Conservation (phyloP, 1,140 invertebrate genomes). For the Melanaphis sacchari region DNA sequence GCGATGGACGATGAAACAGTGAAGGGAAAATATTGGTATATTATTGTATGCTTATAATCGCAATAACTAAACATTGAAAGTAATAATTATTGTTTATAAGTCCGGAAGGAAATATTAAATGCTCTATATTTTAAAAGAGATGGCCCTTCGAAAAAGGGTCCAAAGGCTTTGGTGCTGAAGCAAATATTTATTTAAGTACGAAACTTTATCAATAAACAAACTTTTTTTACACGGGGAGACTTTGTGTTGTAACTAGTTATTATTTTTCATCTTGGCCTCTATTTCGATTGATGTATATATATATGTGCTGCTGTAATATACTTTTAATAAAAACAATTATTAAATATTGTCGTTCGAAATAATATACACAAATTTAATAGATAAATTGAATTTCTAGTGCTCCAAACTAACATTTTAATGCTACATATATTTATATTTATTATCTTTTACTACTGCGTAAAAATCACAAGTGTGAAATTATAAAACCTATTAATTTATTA, state of each 20-base stretch:
- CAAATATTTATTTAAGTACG: slow-evolving; percentile 50
- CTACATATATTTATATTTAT: no score
- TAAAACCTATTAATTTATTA: background rate
- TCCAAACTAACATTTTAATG: background rate
- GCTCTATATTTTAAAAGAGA: background rate
- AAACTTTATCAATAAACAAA: slow-evolving; percentile 56
- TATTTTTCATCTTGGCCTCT: background rate
- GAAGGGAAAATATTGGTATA: background rate
- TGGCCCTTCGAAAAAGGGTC: background rate
- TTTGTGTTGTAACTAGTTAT: slow-evolving; percentile 2
- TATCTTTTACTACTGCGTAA: background rate
- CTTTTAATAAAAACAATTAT: slow-evolving; percentile 1
- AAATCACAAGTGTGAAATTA: background rate
- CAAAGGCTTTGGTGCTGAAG: background rate
- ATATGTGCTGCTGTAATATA: background rate
- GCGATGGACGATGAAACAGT: background rate
- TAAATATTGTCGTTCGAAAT: background rate
- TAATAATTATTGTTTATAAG: slow-evolving; percentile 49
- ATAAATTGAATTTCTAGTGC: background rate
- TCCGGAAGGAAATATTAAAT: slow-evolving; percentile 48
- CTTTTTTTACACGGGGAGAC: background rate
- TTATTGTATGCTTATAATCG: slow-evolving; percentile 32
- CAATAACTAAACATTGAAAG: slow-evolving; percentile 31
- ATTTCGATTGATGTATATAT: background rate
- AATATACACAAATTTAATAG: background rate